phyloP scores from a whole-genome alignment of 2,888 invertebrate species.

The Homarus gammarus region DNA sequence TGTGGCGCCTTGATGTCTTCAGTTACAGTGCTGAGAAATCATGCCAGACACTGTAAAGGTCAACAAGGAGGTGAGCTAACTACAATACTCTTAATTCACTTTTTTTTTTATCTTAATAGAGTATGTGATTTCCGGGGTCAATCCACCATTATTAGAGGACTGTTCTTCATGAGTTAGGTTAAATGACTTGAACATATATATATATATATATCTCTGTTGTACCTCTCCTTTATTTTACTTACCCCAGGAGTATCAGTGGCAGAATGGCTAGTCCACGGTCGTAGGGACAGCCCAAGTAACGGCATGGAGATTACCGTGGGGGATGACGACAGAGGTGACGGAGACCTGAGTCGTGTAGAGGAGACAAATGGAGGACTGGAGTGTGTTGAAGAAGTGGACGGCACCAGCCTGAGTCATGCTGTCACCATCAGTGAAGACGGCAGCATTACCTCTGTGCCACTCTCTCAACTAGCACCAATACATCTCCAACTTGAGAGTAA shows the following conservation, averaged over 20 bases:
- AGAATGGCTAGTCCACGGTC: slow-evolving; percentile 45
- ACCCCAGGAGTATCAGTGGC: slow-evolving; percentile 25
- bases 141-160: no score
- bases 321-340: neutral
- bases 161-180: no score
- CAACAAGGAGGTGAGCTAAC: slow-evolving; percentile 24
- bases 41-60: slow-evolving; percentile 41
- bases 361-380: neutral
- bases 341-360: neutral
- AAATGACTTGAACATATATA: no score
- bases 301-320: slow-evolving; percentile 18
- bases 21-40: slow-evolving; percentile 25
- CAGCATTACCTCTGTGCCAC: slow-evolving; percentile 59
- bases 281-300: neutral
- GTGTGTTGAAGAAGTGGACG: slow-evolving; percentile 26
- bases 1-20: slow-evolving; percentile 45
- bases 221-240: neutral
- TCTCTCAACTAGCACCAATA: slow-evolving; percentile 59
- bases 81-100: neutral
- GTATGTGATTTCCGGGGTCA: no score
- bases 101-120: neutral
- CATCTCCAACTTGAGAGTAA: slow-evolving; percentile 63
- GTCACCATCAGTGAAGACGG: slow-evolving; percentile 61
- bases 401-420: slow-evolving; percentile 20
- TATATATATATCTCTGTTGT: no score